phyloP scores from a whole-genome alignment of 2,797 vertebrate species.

The Sebastes hubbsi region DNA sequence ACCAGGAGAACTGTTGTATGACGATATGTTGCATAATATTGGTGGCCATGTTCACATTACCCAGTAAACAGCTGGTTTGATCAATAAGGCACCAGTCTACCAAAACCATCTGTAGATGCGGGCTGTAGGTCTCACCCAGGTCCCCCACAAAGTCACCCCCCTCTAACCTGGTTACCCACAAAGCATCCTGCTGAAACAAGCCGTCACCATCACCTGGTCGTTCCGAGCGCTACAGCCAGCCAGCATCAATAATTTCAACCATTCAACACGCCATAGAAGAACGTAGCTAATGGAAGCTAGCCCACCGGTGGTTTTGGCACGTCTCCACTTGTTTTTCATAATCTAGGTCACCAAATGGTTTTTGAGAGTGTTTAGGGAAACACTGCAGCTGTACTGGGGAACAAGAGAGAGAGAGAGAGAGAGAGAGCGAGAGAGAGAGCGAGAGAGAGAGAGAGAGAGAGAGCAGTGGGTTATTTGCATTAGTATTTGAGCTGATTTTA shows the following conservation, averaged over 20 bases:
- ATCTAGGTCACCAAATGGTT: slow-evolving; percentile 57
- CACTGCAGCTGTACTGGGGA: background rate
- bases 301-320: slow-evolving; percentile 35
- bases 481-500: slow-evolving; percentile 30
- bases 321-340: slow-evolving; percentile 33
- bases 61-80: background rate
- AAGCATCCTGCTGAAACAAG: background rate
- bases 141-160: background rate
- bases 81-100: background rate
- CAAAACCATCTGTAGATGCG: background rate
- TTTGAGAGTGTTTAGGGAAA: slow-evolving; percentile 30
- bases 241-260: slow-evolving; percentile 26
- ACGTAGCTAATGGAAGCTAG: slow-evolving; percentile 25
- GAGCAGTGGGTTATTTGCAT: background rate
- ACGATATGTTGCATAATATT: too few relatives aligned
- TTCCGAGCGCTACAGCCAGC: background rate
- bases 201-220: slow-evolving; percentile 15
- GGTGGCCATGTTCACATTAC: background rate
- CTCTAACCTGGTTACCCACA: slow-evolving; percentile 22
- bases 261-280: background rate
- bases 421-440: too few relatives aligned
- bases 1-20: too few relatives aligned
- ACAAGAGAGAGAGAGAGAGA: background rate
- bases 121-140: background rate
- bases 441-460: background rate